Evolutionary conservation across 2,113 vertebrate species (phyloP).

Genomic region (Microcebus ravelobensis): DNA sequence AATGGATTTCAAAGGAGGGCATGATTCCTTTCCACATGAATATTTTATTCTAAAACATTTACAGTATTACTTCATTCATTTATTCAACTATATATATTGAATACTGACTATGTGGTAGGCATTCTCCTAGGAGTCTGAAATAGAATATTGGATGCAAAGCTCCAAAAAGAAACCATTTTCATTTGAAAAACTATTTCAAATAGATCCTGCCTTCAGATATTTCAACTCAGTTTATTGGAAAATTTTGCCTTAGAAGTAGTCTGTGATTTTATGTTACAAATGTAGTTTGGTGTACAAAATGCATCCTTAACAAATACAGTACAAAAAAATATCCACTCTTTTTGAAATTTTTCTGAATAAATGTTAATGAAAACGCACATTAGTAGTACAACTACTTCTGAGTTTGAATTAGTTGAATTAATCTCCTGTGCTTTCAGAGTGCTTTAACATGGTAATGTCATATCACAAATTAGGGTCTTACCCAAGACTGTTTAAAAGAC

Average conservation of each 20-base stretch:
- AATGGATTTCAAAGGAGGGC: neutral
- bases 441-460: neutral
- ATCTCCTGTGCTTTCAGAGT: constrained; percentile 1
- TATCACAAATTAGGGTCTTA: neutral
- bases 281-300: neutral
- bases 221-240: neutral
- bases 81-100: neutral
- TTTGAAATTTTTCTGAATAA: neutral
- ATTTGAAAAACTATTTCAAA: neutral
- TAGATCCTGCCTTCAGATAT: neutral
- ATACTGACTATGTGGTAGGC: neutral
- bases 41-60: constrained; percentile 1
- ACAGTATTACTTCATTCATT: neutral
- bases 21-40: neutral
- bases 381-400: neutral
- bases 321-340: neutral
- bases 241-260: neutral
- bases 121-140: neutral
- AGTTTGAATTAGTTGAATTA: neutral
- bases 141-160: neutral
- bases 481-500: neutral
- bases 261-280: neutral
- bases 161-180: neutral
- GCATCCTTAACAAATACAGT: neutral
- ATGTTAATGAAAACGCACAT: neutral